phyloP scores from a whole-genome alignment of 2,797 vertebrate genomes.

The Rhabdophis nuchalis region DNA sequence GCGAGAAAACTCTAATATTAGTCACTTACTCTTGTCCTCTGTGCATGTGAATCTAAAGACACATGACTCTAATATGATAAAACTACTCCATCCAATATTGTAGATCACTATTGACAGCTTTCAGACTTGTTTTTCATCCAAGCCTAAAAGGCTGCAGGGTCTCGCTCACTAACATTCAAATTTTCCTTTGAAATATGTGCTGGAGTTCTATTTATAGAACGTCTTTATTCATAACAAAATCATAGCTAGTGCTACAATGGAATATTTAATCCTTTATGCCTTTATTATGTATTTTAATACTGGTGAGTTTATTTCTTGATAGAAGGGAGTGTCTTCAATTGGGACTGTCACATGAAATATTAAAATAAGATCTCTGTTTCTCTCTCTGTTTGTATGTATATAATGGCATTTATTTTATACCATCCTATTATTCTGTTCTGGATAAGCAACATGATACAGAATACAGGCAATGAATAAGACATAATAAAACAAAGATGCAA shows the following conservation, averaged over 20 bases:
- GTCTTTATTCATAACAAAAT: constrained; percentile 53
- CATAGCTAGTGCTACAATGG: constrained; percentile 43
- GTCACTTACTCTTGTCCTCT: background rate
- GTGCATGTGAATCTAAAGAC: background rate
- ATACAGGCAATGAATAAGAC: background rate
- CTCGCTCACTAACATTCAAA: constrained; percentile 36
- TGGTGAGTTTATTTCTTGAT: constrained; percentile 41
- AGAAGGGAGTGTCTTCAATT: constrained; percentile 13
- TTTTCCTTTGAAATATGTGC: constrained; percentile 44
- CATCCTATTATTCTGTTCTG: background rate
- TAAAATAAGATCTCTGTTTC: constrained; percentile 19
- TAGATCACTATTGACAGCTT: constrained; percentile 25
- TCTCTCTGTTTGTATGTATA: background rate
- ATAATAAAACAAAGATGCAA: background rate
- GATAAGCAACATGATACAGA: background rate
- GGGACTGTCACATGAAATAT: constrained; percentile 20
- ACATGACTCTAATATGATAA: constrained; percentile 43
- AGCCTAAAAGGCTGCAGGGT: constrained; percentile 17
- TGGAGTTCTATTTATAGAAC: constrained; percentile 32
- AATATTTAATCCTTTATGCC: constrained; percentile 51
- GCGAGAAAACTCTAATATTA: constrained; percentile 24
- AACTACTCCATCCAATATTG: constrained; percentile 44
- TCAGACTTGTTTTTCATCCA: constrained; percentile 2
- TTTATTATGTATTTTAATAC: constrained; percentile 56
- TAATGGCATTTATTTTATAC: background rate